Evolutionary conservation across 2,113 vertebrate species (phyloP), one percentile per base, ranked within the genome.

Genomic region (Pogona vitticeps): DNA sequence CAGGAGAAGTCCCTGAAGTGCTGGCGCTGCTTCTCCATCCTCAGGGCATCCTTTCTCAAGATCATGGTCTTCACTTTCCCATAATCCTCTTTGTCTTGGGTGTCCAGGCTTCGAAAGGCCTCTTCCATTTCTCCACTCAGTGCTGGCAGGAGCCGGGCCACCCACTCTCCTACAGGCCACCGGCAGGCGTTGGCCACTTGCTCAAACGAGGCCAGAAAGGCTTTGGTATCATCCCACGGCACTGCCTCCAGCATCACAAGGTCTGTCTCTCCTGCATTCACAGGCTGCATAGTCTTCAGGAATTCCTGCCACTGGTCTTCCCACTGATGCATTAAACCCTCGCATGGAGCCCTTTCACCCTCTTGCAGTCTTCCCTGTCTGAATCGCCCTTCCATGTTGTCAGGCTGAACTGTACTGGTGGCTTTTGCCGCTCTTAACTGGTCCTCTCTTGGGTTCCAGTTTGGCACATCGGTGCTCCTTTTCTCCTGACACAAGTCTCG

Each of bases 1-100:
- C n/a, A n/a, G n/a, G n/a, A n/a, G n/a, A n/a, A n/a, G n/a, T n/a
- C n/a, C n/a, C n/a, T n/a, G n/a, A n/a, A n/a, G n/a, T n/a, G n/a
- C n/a, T n/a, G n/a, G n/a, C n/a, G n/a, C n/a, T n/a, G n/a, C n/a
- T n/a, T n/a, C n/a, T n/a, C n/a, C n/a, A n/a, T n/a, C n/a, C n/a
- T n/a, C n/a, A n/a, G n/a, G n/a, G n/a, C n/a, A n/a, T n/a, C n/a
- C n/a, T n/a, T n/a, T n/a, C n/a, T n/a, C n/a, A n/a, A n/a, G n/a
- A n/a, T n/a, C n/a, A n/a, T n/a, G 65, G 78, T 78, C 88, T 90
- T 92, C 86, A 87, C 78, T n/a, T 87, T 87, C 40, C 78, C 31
- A 65, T 82, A 87, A 6, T 87, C 79, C 33, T 87, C 79, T 42
- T 31, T 10, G 23, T 84, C 72, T 67, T n/a, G 1, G 33, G 42